Percentiles rank a stretch among this genome's conserved stretches.
These are phyloP conservation scores for Stigmatopora argus DNA, from an alignment of 2,113 vertebrate species.

Conservation along the genomic window DNA sequence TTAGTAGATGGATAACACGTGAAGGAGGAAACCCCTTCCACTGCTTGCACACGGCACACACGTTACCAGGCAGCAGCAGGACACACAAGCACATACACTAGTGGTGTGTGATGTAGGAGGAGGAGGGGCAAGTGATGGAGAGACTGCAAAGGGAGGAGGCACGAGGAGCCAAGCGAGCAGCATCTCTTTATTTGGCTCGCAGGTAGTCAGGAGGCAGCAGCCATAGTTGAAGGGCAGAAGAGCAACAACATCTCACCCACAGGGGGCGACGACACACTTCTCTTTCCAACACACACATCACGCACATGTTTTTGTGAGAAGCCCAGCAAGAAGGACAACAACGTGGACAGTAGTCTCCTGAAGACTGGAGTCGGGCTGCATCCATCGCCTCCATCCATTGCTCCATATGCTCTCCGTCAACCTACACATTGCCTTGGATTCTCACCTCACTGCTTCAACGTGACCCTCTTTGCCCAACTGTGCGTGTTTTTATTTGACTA, in stretches of 20 bases:
- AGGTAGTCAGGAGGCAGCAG: constrained; percentile 46
- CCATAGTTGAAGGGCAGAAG: constrained; percentile 36
- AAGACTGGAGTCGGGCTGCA: constrained; percentile 59
- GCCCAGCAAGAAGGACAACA: constrained; percentile 44
- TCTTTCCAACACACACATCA: constrained; percentile 32
- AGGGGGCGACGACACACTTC: constrained; percentile 48
- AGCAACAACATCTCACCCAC: constrained; percentile 46
- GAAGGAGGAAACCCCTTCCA: constrained; percentile 60
- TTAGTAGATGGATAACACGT: constrained; percentile 4
- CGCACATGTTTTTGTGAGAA: constrained; percentile 40
- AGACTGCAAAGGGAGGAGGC: constrained; percentile 21
- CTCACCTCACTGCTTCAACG: not conserved
- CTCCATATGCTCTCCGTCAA: constrained; percentile 33
- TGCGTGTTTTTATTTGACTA: constrained; percentile 9
- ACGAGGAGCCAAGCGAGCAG: constrained; percentile 52
- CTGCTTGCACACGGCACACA: constrained; percentile 63
- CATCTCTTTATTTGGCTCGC: constrained; percentile 60
- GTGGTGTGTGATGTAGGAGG: constrained; percentile 58
- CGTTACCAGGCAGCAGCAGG: constrained; percentile 50
- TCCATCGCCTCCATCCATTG: constrained; percentile 43
- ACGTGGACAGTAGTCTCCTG: constrained; percentile 57
- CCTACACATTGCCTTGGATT: constrained; percentile 38
- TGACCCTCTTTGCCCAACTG: constrained; percentile 4
- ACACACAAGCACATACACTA: constrained; percentile 26
- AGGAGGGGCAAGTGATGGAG: constrained; percentile 22